Evolutionary conservation across 2,888 invertebrate genomes (phyloP).

Genomic region (Villa cingulata): DNA sequence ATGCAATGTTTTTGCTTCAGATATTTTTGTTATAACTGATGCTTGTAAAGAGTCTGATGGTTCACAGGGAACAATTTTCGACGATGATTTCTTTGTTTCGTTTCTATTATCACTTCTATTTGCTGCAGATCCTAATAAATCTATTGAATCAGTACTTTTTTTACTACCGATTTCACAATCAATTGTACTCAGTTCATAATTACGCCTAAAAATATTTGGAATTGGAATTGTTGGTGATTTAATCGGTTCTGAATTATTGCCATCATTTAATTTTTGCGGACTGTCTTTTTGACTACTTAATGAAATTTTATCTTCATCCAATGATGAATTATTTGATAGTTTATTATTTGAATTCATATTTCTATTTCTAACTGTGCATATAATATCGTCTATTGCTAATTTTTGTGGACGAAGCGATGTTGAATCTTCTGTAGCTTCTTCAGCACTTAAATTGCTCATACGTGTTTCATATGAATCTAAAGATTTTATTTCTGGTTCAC

Average conservation of each 20-base stretch:
- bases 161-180: constrained; percentile 51
- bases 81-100: not conserved
- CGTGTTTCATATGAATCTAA: constrained; percentile 37
- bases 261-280: constrained; percentile 13
- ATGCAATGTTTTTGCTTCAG: constrained; percentile 17
- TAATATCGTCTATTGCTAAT: constrained; percentile 37
- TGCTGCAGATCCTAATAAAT: constrained; percentile 26
- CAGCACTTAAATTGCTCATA: constrained; percentile 37
- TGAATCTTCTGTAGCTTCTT: constrained; percentile 40
- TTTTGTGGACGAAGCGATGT: constrained; percentile 36
- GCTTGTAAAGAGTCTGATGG: constrained; percentile 29
- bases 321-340: constrained; percentile 24
- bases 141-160: constrained; percentile 39
- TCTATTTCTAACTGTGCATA: constrained; percentile 30
- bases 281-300: constrained; percentile 24
- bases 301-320: constrained; percentile 30
- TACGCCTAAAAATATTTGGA: constrained; percentile 36
- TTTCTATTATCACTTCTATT: constrained; percentile 3
- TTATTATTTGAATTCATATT: constrained; percentile 7
- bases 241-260: constrained; percentile 4
- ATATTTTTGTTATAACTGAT: constrained; percentile 30
- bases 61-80: constrained; percentile 12
- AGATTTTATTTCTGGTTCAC: constrained; percentile 30
- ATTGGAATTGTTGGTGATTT: constrained; percentile 62
- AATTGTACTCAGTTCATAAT: constrained; percentile 42